Evolutionary conservation across 2,797 vertebrate genomes (phyloP), one percentile per base, ranked within the genome.

Genomic region (Alectoris magna): DNA sequence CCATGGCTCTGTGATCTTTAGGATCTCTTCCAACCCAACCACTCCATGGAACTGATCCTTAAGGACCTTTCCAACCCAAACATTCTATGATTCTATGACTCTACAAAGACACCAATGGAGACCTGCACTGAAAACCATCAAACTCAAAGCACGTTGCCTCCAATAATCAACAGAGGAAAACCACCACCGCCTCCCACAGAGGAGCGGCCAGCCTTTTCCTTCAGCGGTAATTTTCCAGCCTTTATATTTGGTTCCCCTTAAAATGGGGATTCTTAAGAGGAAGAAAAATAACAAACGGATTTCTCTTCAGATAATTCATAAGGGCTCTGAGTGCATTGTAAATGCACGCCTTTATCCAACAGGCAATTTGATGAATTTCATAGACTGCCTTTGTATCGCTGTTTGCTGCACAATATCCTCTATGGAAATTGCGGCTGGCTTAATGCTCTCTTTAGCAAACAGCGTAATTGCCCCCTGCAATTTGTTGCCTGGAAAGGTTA

Each of bases 261-360:
- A 96, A 94, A 93, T 46, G 41, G 24, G 46, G 53, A 34, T 81
- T 29, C 74, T 82, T 85, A 49, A 84, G 81, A 86, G 85, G 88
- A 66, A 87, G 68, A 71, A 86, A 93, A 96, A 96, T 96, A 96
- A 94, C 83, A 92, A 95, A 77, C 83, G 75, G 95, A 96, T 94
- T 92, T 93, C 90, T 91, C 72, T 69, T 63, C 90, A 80, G 91
- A 64, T 95, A 91, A 96, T 93, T 90, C 67, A 3, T 64, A 2
- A 34, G 89, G 94, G 93, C 91, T 89, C 88, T 1, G 6, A 92
- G 95, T 53, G 68, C 95, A 71, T 27, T 62, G 93, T 96, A 84
- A 96, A 90, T 53, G 66, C 36, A 48, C 78, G 94, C 88, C 93
- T 87, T 71, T 78, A 95, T 84, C 75, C 95, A 92, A 90, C 72